These are phyloP conservation scores for Saguinus midas DNA, from an alignment of 2,113 vertebrate species.

Conservation along the genomic window DNA sequence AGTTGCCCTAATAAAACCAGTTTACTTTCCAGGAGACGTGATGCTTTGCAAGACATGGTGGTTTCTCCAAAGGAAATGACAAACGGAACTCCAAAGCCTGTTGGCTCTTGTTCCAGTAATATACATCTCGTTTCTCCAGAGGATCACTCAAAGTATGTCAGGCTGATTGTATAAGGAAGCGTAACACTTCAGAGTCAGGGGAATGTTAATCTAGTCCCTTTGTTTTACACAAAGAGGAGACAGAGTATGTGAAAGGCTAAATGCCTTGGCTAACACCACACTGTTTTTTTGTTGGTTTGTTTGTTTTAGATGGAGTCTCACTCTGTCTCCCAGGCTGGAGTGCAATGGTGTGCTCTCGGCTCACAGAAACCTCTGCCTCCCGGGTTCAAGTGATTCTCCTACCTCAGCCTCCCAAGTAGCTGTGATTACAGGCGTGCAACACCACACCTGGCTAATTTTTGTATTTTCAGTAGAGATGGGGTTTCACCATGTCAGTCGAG, in stretches of 20 bases:
- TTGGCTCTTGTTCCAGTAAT: neutral
- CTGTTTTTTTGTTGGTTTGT: neutral
- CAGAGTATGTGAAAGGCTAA: neutral
- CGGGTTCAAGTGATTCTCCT: too few species aligned
- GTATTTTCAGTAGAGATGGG: too few species aligned
- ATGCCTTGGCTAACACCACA: neutral
- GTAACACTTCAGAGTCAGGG: neutral
- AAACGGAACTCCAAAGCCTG: accelerated
- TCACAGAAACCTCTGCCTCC: too few species aligned
- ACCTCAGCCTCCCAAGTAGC: too few species aligned
- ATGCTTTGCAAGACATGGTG: neutral
- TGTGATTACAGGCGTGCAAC: too few species aligned
- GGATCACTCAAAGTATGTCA: neutral
- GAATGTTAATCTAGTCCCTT: neutral
- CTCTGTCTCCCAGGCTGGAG: too few species aligned
- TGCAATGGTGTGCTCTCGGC: too few species aligned
- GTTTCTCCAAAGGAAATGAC: neutral
- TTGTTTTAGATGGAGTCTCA: too few species aligned
- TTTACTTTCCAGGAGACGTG: neutral
- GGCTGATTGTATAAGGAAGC: neutral
- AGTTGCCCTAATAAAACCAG: neutral
- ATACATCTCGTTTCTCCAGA: neutral
- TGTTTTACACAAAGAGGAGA: neutral
- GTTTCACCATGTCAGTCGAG: too few species aligned
- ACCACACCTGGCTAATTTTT: too few species aligned